These are phyloP conservation scores for Brachyhypopomus occidentalis DNA, from an alignment of 2,113 vertebrate genomes.

Conservation along the genomic window DNA sequence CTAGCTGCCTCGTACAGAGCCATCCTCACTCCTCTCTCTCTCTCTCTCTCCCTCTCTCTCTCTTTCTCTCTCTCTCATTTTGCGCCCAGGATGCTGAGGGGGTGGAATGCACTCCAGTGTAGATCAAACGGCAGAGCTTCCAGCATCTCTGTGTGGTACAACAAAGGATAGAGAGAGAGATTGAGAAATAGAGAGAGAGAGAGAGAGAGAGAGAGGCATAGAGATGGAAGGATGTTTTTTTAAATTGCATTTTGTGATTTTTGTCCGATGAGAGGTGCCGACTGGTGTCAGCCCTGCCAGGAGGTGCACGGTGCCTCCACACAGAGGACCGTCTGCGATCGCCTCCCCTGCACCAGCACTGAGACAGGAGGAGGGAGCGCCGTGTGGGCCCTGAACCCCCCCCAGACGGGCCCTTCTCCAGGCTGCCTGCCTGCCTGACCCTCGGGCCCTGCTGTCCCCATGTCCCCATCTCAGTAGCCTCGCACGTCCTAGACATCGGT, in stretches of 20 bases:
- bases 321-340: not conserved
- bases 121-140: not conserved
- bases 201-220: slow-evolving; percentile 6
- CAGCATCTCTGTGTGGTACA: not conserved
- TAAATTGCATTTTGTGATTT: not conserved
- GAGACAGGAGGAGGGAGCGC: too few species aligned
- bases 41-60: too few species aligned
- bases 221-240: not conserved
- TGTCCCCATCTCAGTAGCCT: not conserved
- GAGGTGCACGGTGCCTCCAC: slow-evolving; percentile 1
- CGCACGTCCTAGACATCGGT: not conserved
- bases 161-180: not conserved
- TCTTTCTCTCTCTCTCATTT: too few species aligned
- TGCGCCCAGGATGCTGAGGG: not conserved
- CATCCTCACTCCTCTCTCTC: slow-evolving; percentile 3
- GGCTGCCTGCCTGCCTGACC: not conserved
- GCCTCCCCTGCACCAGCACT: not conserved
- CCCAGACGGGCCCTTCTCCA: not conserved
- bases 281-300: not conserved
- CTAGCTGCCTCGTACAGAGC: not conserved
- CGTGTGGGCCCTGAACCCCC: too few species aligned
- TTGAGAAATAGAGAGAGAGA: too few species aligned
- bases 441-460: not conserved
- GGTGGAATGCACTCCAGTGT: not conserved
- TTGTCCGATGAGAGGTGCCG: not conserved